Evolutionary conservation across 2,888 invertebrate genomes (phyloP).

Genomic region (Oligia strigilis): DNA sequence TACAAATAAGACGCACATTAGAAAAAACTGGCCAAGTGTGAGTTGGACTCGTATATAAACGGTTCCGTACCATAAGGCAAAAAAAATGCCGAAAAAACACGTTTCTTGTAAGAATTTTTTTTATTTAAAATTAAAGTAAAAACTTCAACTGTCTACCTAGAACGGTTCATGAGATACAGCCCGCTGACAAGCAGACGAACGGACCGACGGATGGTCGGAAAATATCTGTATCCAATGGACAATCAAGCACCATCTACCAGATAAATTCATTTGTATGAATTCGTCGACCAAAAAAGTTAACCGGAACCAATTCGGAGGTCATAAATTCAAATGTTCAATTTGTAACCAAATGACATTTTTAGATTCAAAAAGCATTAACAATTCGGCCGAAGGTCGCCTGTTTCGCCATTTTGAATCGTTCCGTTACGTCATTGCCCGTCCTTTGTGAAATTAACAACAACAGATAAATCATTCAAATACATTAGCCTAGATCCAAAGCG

Average conservation of each 20-base stretch:
- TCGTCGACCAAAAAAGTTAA: not conserved
- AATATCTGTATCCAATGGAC: not conserved
- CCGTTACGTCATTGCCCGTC: slow-evolving; percentile 29
- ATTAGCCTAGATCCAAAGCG: slow-evolving; percentile 48
- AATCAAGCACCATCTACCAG: not conserved
- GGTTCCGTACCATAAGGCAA: not conserved
- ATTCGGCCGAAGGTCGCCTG: not conserved
- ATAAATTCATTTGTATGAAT: not conserved
- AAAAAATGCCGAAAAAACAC: too few relatives aligned
- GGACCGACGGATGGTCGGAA: not conserved
- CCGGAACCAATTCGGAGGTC: not conserved
- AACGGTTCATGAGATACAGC: not conserved
- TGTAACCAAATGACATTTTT: slow-evolving; percentile 15
- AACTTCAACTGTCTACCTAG: not conserved
- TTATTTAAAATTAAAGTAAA: not conserved
- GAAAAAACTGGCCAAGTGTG: too few relatives aligned
- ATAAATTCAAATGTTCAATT: slow-evolving; percentile 22
- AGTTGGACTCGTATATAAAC: not conserved
- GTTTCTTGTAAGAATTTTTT: too few relatives aligned
- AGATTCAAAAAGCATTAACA: slow-evolving; percentile 27
- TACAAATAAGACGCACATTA: not conserved
- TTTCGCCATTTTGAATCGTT: slow-evolving; percentile 40
- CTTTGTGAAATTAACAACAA: slow-evolving; percentile 40
- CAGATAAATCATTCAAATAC: slow-evolving; percentile 60
- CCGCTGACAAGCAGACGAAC: not conserved